Evolutionary conservation across 2,797 vertebrate species (phyloP), one percentile per base, ranked within the genome.

Genomic region (Protonibea diacanthus): DNA sequence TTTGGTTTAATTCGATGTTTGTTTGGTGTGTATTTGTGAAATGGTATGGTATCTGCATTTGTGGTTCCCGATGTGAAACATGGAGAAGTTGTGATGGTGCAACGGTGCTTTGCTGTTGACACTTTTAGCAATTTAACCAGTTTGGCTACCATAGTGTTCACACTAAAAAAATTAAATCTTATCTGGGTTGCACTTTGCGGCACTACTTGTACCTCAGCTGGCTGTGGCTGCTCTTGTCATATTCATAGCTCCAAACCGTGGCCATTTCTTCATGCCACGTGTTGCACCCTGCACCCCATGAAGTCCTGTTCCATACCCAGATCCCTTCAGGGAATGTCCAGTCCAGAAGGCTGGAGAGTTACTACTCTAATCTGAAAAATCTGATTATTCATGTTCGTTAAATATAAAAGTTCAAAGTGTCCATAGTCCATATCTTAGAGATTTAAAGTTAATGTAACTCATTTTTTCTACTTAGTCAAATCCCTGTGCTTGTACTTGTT

Each of bases 381-480:
- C 2, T 3, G 25, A 56, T 68, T 58, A 56, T 23, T 25, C 12
- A 33, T 17, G 25, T 60, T 55, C 21, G 65, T 40, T 75, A 13
- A 80, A 55, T 66, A 55, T 52, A 44, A 60, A 52, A 78, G 63
- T 58, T 6, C 8, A 5, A 59, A 55, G 4, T 63, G 9, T 29
- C 21, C 33, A 38, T 38, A 9, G 33, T 38, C 20, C 27, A 45
- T 59, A 72, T 60, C 9, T 65, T 29, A 44, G 18, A 75, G 17
- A 52, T 60, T 71, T 66, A 65, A 74, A 73, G 38, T 67, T 69
- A 21, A 6, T 44, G 11, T 11, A 10, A 57, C 20, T 60, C 2
- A 18, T 78, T 74, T 82, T 38, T 55, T 67, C 38, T 74, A 51
- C 47, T 55, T 59, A 15, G 62, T 38, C 29, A 76, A 73, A 81